Conservation (phyloP, 37 sponge, comb jelly and placozoan species). For the Amphimedon queenslandica region DNA sequence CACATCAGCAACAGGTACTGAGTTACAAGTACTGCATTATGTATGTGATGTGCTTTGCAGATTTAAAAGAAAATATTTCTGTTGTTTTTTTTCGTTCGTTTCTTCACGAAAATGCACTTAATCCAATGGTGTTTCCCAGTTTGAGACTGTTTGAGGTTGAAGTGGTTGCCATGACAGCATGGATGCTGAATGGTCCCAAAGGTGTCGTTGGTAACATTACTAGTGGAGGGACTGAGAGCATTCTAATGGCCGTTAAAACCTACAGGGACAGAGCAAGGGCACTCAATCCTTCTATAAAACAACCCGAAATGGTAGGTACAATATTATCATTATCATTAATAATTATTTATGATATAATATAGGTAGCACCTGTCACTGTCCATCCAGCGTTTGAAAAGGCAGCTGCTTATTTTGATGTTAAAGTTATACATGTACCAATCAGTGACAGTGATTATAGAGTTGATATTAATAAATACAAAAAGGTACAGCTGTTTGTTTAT, state of each 20-base stretch:
- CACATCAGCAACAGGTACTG: not conserved
- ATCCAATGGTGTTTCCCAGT: slow-evolving; percentile 80
- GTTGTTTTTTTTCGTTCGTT: slow-evolving; percentile 72
- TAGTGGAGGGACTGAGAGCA: slow-evolving; percentile 92
- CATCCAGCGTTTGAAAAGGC: slow-evolving; percentile 93
- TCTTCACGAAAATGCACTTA: slow-evolving; percentile 82
- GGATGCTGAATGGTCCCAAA: slow-evolving; percentile 61
- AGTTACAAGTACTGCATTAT: not conserved
- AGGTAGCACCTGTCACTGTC: slow-evolving; percentile 79
- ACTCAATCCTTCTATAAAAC: slow-evolving; percentile 64
- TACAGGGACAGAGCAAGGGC: slow-evolving; percentile 77
- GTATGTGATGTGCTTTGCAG: too few species aligned
- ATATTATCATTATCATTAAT: not conserved
- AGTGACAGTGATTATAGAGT: slow-evolving; percentile 17
- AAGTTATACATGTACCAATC: slow-evolving; percentile 57
- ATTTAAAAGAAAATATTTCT: not conserved
- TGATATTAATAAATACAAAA: slow-evolving; percentile 47
- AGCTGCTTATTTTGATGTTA: slow-evolving; percentile 75
- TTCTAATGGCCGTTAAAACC: slow-evolving; percentile 84
- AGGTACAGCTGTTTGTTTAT: slow-evolving; percentile 6
- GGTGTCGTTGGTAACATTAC: slow-evolving; percentile 62
- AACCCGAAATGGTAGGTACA: slow-evolving; percentile 73
- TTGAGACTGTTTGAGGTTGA: slow-evolving; percentile 75
- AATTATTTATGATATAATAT: not conserved
- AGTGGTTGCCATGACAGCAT: slow-evolving; percentile 69